Percentiles rank a stretch among this genome's conserved stretches.
These are phyloP conservation scores for Plumapathes pennacea DNA, from an alignment of 92 coral and sea anemone species.

Conservation along the genomic window DNA sequence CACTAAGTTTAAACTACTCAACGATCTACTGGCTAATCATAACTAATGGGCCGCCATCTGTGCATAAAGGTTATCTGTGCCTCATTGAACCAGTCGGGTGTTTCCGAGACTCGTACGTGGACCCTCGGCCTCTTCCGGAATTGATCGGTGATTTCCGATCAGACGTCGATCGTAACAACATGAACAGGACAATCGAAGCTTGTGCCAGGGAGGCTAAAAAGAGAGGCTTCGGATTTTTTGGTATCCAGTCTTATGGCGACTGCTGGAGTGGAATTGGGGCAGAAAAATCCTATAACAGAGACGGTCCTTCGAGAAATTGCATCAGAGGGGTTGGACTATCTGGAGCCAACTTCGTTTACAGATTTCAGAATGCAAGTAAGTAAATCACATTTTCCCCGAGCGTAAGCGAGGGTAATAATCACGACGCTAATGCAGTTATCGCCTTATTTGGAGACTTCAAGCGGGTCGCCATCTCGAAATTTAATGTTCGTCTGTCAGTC, in stretches of 20 bases:
- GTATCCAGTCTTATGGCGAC: slow-evolving; percentile 60
- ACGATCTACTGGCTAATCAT: no score
- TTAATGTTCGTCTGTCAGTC: no score
- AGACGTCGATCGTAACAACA: slow-evolving; percentile 22
- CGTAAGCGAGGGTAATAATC: no score
- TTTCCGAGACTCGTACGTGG: slow-evolving; percentile 71
- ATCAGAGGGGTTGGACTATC: slow-evolving; percentile 64
- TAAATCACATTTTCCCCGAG: no score
- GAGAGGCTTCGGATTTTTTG: slow-evolving; percentile 49
- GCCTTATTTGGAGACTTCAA: no score
- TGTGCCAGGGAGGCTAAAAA: slow-evolving; percentile 72
- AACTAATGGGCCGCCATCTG: no score
- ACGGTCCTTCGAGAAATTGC: slow-evolving; percentile 62
- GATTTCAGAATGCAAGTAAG: slow-evolving; percentile 61
- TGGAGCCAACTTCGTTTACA: slow-evolving; percentile 69
- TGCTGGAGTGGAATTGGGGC: slow-evolving; percentile 81
- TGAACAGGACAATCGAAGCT: slow-evolving; percentile 60
- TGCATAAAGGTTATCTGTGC: no score
- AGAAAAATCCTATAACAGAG: slow-evolving; percentile 58
- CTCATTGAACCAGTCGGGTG: slow-evolving; percentile 69
- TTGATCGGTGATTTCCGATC: slow-evolving; percentile 76
- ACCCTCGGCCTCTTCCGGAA: slow-evolving; percentile 88
- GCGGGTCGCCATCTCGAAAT: no score
- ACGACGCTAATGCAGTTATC: no score
- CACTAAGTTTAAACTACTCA: no score